Base-by-base conservation (phyloP, 1,140 invertebrate genomes). In the Drosophila malerkotliana region DNA sequence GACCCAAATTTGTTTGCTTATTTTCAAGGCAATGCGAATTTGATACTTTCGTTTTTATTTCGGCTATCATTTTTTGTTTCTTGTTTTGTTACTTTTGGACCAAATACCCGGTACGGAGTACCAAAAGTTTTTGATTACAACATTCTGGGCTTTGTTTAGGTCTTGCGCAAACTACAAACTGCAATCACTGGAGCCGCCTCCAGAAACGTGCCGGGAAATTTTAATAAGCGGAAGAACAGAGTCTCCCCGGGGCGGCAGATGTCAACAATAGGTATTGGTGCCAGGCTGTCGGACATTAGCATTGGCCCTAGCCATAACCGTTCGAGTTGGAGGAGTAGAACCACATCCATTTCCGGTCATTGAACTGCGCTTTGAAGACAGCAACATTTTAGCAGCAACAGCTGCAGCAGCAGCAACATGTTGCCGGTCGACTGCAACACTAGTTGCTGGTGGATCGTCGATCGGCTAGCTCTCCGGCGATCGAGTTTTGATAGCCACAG, bases 191-290 rank as follows among this genome's bases (percentile, higher is more conserved):
- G 12, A 26, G 28, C n/a, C 30, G 21, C 54, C 54, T 32, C n/a
- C n/a, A 73, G 68, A 41, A 41, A 85, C 82, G 82, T 85, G 82
- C 78, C 72, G 52, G 83, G 82, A 82, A 85, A 85, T 75, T 75
- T 87, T 85, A 87, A 85, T 85, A 85, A 82, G 82, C 82, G 82
- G 83, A 85, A 85, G 44, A 47, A 82, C 81, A 69, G 82, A 75
- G 75, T 71, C 61, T 48, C 48, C 54, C 55, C 66, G 61, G 72
- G 78, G 56, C 48, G 51, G 44, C 55, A 62, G 63, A 79, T 74
- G 72, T 66, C 59, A 53, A 37, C 45, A 41, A 74, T 74, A 69
- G 78, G 61, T 76, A 87, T 87, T 82, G 87, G 61, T 85, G 81
- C 77, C 82, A 82, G 69, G 62, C n/a, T 2, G 14, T 9, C 7